These are phyloP conservation scores for Hypsopygia costalis DNA, from an alignment of 2,888 invertebrate genomes.

Conservation along the genomic window DNA sequence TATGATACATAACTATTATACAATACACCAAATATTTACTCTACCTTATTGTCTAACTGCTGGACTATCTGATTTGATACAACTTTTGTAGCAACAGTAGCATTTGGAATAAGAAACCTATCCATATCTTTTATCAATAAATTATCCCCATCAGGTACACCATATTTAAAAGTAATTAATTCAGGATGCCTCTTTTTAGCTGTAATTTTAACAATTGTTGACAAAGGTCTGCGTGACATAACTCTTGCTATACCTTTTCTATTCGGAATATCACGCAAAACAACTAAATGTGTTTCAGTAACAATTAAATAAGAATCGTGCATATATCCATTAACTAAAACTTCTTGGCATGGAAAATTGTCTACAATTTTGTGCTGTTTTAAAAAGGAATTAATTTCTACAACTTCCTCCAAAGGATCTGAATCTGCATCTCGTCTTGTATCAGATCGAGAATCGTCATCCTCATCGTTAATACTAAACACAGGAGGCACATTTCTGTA, in stretches of 20 bases:
- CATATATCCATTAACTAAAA: slow-evolving; percentile 93
- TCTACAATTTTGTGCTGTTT: slow-evolving; percentile 91
- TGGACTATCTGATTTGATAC: slow-evolving; percentile 92
- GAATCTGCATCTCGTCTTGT: slow-evolving; percentile 66
- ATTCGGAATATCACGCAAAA: slow-evolving; percentile 89
- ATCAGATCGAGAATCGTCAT: slow-evolving; percentile 58
- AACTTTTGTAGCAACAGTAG: slow-evolving; percentile 92
- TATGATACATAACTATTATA: no score
- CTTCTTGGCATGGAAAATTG: slow-evolving; percentile 95
- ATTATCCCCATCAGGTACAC: slow-evolving; percentile 89
- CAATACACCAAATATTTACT: slow-evolving; percentile 14
- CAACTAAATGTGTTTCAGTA: slow-evolving; percentile 91
- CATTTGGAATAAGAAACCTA: slow-evolving; percentile 94
- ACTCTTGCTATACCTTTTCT: slow-evolving; percentile 91
- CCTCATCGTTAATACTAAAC: slow-evolving; percentile 96
- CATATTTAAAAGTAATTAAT: slow-evolving; percentile 98
- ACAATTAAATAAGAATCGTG: slow-evolving; percentile 93
- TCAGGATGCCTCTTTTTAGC: slow-evolving; percentile 97
- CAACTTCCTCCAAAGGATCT: slow-evolving; percentile 86
- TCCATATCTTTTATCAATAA: slow-evolving; percentile 93
- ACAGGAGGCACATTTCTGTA: slow-evolving; percentile 95
- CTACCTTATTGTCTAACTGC: slow-evolving; percentile 61
- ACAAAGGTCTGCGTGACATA: slow-evolving; percentile 92
- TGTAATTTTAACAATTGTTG: slow-evolving; percentile 97
- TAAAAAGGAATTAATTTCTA: slow-evolving; percentile 89